Percentiles rank a stretch among this genome's conserved stretches.
Evolutionary conservation across 2,888 invertebrate genomes (phyloP).

Genomic region (Meiosimyza decipiens): DNA sequence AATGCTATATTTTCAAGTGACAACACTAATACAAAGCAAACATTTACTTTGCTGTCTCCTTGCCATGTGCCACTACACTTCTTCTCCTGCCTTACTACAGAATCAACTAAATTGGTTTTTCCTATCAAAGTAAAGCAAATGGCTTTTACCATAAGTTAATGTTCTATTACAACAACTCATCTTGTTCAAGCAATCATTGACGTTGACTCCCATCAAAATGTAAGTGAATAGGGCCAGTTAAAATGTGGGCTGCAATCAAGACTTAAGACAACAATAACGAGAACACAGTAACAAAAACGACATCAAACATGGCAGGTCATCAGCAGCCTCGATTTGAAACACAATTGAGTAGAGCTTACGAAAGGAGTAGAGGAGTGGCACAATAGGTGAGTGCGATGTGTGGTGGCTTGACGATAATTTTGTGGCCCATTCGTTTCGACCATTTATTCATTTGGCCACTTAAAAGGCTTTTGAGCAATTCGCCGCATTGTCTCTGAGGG

Average conservation of each 20-base stretch:
- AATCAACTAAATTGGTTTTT: slow-evolving; percentile 5
- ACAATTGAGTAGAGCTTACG: slow-evolving; percentile 1
- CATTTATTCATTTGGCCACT: slow-evolving; percentile 54
- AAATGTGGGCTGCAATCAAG: background rate
- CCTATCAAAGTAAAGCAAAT: slow-evolving; percentile 15
- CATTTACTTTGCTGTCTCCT: too few species aligned
- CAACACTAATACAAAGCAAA: too few species aligned
- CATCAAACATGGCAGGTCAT: slow-evolving; percentile 13
- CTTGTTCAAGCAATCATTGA: background rate
- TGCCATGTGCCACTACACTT: too few species aligned
- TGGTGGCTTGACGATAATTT: slow-evolving; percentile 47
- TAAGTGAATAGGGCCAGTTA: background rate
- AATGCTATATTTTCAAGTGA: too few species aligned
- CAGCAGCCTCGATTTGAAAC: background rate
- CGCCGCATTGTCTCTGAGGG: slow-evolving; percentile 10
- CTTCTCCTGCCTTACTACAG: too few species aligned
- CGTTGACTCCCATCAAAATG: slow-evolving; percentile 21
- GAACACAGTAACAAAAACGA: slow-evolving; percentile 1
- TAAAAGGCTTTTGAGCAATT: slow-evolving; percentile 8
- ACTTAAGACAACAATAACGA: background rate
- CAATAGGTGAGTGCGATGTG: too few species aligned
- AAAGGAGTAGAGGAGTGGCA: too few species aligned
- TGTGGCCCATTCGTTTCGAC: slow-evolving; percentile 58
- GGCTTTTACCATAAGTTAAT: slow-evolving; percentile 24
- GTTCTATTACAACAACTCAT: slow-evolving; percentile 25